Base-by-base conservation (phyloP, 2,888 invertebrate genomes). In the Standfussiana lucernea region DNA sequence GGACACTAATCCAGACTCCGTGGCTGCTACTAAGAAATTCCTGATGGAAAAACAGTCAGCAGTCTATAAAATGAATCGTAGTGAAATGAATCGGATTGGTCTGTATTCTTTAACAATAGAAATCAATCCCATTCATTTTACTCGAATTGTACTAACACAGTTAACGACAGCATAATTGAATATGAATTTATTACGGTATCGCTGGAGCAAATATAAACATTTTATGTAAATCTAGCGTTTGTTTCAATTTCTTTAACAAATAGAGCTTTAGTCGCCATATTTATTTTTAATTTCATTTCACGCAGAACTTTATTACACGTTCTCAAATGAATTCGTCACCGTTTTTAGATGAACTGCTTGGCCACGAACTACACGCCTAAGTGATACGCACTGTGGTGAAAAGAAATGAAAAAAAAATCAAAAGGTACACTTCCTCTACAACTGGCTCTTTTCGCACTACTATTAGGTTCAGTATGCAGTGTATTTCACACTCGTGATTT, bases 231-330 rank as follows among this genome's bases (percentile, higher is more conserved):
- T 82, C n/a, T 50, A 59, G 40, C 47, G 28, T 53, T 79, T 75
- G 68, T 82, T 79, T 81, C 68, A 75, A 76, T 64, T 47, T 32
- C 28, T 35, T 11, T 35, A 50, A 65, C 47, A 35, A 66, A 73
- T 50, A 75, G 13, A 64, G n/a, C 21, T 65, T 68, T 50, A 56
- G 5, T 53, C 56, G 53, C 28, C 45, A 66, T 70, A 68, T 81
- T 83, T 81, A 72, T 83, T 68, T 61, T n/a, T n/a, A n/a, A n/a
- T n/a, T 66, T 74, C n/a, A 50, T 69, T 72, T 28, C 65, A 62
- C 59, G 21, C 53, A 71, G 37, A 47, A 47, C 53, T 82, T 82
- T 72, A 79, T 72, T 69, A 71, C 50, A 73, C 50, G 56, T 59
- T 56, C 32, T 50, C 47, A 67, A 73, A 72, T 80, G 32, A 32